Base-by-base conservation (phyloP, 2,113 vertebrate species). In the Menura novaehollandiae region DNA sequence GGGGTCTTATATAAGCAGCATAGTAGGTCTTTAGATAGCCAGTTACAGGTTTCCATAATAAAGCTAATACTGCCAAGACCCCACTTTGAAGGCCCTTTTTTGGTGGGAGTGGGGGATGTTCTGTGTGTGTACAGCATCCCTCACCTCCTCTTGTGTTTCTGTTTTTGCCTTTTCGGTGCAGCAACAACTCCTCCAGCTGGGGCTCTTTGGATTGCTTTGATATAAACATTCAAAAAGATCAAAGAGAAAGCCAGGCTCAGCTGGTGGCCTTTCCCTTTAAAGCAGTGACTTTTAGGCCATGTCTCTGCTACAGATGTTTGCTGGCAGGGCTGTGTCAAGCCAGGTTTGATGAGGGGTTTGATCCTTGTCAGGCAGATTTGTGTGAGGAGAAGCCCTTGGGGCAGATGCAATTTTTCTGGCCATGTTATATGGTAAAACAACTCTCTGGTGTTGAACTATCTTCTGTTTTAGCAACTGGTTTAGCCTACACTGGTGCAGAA, bases 261-360 rank as follows among this genome's bases (percentile, higher is more conserved):
- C 76, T 93, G 93, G 95, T 95, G 96, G 95, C 91, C 83, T 72
- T 93, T 93, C 49, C 52, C 52, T 95, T 91, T 67, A 86, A 55
- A 91, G 93, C 73, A 46, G 28, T 43, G 91, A 33, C 79, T 95
- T 79, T 81, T 44, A 75, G 91, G 77, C 86, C 66, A 22, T 39
- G 64, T 27, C 88, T 94, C 51, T 21, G 56, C 76, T 86, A 73
- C 95, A 93, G 92, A 92, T 90, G 82, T 94, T 93, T 82, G 90
- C 93, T 95, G 82, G 85, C 68, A 93, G 86, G 52, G 44, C 47
- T 51, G 2, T 33, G 69, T 87, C 91, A 82, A 46, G 60, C 43
- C 72, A 39, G 41, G 77, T 89, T 88, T 86, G 92, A 90, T 59
- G 63, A 68, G 67, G 72, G 63, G 56, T 92, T 95, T 93, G 90